Evolutionary conservation across 1,140 invertebrate species (phyloP).

Genomic region (Nephila pilipes): DNA sequence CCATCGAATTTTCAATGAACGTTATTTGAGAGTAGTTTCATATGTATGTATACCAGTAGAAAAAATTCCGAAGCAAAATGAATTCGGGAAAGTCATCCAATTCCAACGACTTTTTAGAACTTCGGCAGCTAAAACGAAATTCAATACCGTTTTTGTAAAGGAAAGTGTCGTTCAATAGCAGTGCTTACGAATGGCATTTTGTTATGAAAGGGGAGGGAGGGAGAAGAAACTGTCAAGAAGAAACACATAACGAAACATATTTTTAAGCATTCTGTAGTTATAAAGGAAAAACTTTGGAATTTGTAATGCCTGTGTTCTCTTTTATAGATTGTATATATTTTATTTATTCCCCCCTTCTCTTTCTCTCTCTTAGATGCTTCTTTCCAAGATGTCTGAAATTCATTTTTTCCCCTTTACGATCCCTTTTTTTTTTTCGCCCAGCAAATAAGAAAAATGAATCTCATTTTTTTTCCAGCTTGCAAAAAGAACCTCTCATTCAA

Average conservation of each 20-base stretch:
- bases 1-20: constrained; percentile 11
- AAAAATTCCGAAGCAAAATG: constrained; percentile 42
- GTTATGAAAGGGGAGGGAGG: not conserved
- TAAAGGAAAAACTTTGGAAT: constrained; percentile 66
- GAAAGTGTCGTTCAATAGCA: constrained; percentile 49
- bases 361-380: constrained; percentile 20
- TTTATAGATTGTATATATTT: constrained; percentile 61
- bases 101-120: constrained; percentile 68
- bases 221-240: constrained; percentile 35
- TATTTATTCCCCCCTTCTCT: constrained; percentile 63
- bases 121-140: constrained; percentile 74
- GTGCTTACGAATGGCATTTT: constrained; percentile 54
- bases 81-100: constrained; percentile 72
- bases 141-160: constrained; percentile 72
- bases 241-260: constrained; percentile 66
- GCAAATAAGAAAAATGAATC: constrained; percentile 10
- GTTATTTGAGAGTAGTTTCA: constrained; percentile 12
- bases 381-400: constrained; percentile 51
- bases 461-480: not conserved
- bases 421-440: not conserved
- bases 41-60: constrained; percentile 43
- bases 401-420: constrained; percentile 47
- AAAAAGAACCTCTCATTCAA: not conserved
- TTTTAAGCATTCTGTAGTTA: constrained; percentile 54
- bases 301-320: constrained; percentile 59